Percentiles rank a stretch among this genome's conserved stretches.
phyloP scores from a whole-genome alignment of 2,797 vertebrate genomes.

The Protosalanx chinensis region DNA sequence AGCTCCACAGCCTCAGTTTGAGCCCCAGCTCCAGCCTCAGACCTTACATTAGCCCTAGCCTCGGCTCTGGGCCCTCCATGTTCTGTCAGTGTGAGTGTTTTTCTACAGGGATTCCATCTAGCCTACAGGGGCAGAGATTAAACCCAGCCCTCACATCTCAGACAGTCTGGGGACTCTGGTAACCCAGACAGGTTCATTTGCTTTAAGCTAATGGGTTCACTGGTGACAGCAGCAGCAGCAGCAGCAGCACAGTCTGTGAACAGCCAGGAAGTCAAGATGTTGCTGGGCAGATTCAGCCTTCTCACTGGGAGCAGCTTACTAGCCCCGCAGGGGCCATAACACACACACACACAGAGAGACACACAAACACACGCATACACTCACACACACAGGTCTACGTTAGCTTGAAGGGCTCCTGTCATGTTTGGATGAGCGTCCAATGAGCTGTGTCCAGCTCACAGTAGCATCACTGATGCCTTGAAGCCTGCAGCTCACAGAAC shows the following conservation, averaged over 20 bases:
- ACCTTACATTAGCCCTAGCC: background rate
- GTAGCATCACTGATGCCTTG: slow-evolving; percentile 20
- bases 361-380: background rate
- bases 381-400: background rate
- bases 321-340: background rate
- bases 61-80: background rate
- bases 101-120: background rate
- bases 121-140: background rate
- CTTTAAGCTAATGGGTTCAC: background rate
- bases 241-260: no score
- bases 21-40: background rate
- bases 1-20: background rate
- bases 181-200: no score
- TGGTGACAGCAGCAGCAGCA: no score
- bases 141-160: background rate
- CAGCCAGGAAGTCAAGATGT: background rate
- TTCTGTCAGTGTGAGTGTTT: background rate
- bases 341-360: background rate
- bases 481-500: slow-evolving; percentile 9
- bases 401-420: background rate
- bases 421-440: slow-evolving; percentile 32
- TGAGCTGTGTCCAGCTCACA: slow-evolving; percentile 35
- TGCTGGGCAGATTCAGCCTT: background rate
- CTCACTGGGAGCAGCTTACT: background rate
- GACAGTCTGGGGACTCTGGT: background rate